These are phyloP conservation scores for Pterocles gutturalis DNA, from an alignment of 2,113 vertebrate species.

Conservation along the genomic window DNA sequence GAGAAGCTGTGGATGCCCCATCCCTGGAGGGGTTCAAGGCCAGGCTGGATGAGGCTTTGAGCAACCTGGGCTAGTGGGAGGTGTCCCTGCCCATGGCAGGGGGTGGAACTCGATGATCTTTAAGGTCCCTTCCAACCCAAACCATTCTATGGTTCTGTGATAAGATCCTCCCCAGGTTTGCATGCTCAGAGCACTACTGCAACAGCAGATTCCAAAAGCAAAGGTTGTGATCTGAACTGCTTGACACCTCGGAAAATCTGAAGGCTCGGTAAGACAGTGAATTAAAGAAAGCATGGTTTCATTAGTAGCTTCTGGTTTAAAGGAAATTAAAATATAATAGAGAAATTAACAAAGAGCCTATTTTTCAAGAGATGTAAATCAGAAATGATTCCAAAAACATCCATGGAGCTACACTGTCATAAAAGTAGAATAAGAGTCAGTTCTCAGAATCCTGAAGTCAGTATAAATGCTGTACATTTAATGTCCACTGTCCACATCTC, in stretches of 20 bases:
- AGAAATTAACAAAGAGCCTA: background rate
- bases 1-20: no score
- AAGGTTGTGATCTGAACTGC: constrained; percentile 8
- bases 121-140: no score
- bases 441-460: background rate
- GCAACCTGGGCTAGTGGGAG: no score
- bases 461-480: background rate
- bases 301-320: constrained; percentile 22
- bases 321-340: background rate
- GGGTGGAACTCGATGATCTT: no score
- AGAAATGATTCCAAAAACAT: background rate
- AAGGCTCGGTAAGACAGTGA: background rate
- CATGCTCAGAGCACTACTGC: background rate
- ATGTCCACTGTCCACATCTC: background rate
- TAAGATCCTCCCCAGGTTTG: background rate
- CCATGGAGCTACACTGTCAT: background rate
- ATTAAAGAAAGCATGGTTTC: background rate
- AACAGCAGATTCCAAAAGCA: background rate
- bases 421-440: background rate
- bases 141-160: no score
- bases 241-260: constrained; percentile 2
- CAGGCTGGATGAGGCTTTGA: no score
- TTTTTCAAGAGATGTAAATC: background rate
- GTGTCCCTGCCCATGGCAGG: no score
- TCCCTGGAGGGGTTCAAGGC: no score